Evolutionary conservation across 2,113 vertebrate species (phyloP).

Genomic region (Genyomyrus donnyi): DNA sequence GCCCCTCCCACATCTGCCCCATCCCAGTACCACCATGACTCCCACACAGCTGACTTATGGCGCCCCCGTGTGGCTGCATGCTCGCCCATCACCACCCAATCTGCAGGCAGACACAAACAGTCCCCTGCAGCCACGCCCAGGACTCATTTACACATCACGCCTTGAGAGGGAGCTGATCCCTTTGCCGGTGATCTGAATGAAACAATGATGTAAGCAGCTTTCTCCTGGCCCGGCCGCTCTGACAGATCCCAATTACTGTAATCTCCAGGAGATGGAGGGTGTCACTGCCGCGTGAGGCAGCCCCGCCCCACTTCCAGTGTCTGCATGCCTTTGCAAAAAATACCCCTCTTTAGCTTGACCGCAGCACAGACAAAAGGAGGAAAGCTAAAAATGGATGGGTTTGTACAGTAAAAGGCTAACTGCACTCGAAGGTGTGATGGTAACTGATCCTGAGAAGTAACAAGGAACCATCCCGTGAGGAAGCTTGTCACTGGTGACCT

Average conservation of each 20-base stretch:
- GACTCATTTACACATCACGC: neutral
- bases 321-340: neutral
- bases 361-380: neutral
- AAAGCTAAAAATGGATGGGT: neutral
- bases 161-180: neutral
- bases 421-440: neutral
- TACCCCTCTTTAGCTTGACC: neutral
- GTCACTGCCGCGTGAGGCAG: neutral
- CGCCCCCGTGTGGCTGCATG: neutral
- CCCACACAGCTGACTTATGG: neutral
- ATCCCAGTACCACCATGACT: neutral
- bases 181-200: neutral
- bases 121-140: neutral
- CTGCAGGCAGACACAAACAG: neutral
- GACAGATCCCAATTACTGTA: slow-evolving; percentile 10
- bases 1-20: neutral
- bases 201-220: neutral
- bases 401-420: neutral
- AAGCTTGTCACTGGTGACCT: neutral
- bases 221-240: neutral
- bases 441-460: neutral
- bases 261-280: neutral
- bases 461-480: neutral
- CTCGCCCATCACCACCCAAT: neutral
- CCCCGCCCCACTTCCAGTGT: neutral